Base-by-base conservation (phyloP, 2,888 invertebrate genomes). In the Eutolmus rufibarbis region DNA sequence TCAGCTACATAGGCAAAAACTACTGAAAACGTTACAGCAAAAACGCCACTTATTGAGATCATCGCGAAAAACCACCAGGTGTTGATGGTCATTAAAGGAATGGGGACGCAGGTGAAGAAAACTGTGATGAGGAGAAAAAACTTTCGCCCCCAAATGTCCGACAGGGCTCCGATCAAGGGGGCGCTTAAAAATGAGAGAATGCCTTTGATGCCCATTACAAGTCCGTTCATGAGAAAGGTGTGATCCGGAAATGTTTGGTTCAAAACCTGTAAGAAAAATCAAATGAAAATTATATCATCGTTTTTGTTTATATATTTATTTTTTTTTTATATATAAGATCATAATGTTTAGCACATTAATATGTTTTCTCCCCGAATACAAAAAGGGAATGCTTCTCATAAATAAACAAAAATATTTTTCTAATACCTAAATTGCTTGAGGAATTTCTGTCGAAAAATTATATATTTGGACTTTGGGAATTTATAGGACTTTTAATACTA, bases 11-110 rank as follows among this genome's bases (percentile, higher is more conserved):
- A 99, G 82, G 99, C 99, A 94, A 99, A 98, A 87, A 99, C 99
- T 87, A 99, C 99, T 90, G 98, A 98, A 94, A 99, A 99, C 81
- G 99, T 99, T 89, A 99, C 99, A 87, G 99, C 98, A 93, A 99
- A 99, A 90, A 99, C 97, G 89, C 99, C 99, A 90, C 98, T 98
- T 92, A 99, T 97, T 92, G 98, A 98, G 94, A 99, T 98, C 96
- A 99, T 97, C 88, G 99, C 98, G 93, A 99, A 99, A 93, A 99
- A 99, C 98, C 98, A 99, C 98, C 98, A 99, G 81, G 99, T 98
- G 94, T 99, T 99, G 92, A 99, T 97, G 91, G 97, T 98, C 98
- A 99, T 99, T 88, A 99, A 94, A 86, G 99, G 99, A 92, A 99
- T 99, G 86, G 99, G 99, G 90, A 97, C 97, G 94, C 99, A 99